phyloP scores from a whole-genome alignment of 1,140 invertebrate genomes.

The Centruroides vittatus region DNA sequence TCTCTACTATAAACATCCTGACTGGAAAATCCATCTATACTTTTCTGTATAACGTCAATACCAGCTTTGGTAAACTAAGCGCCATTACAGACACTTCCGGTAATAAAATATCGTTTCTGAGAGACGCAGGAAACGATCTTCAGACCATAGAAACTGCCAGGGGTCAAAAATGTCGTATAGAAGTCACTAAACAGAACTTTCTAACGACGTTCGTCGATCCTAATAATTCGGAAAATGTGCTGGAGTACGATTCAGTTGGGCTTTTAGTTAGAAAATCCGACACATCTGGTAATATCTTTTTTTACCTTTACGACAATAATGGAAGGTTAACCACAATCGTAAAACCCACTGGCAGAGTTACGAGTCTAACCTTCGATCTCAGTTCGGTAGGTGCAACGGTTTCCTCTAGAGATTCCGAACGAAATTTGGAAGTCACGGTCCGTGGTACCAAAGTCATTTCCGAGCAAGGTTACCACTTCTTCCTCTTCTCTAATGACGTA shows the following conservation, averaged over 20 bases:
- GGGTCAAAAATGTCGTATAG: constrained; percentile 76
- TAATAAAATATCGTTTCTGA: constrained; percentile 68
- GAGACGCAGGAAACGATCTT: constrained; percentile 78
- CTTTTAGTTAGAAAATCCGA: constrained; percentile 54
- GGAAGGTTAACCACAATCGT: constrained; percentile 76
- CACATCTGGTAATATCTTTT: constrained; percentile 75
- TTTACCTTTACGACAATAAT: constrained; percentile 91
- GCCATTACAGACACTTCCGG: constrained; percentile 84
- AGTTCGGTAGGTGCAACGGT: constrained; percentile 77
- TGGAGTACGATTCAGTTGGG: constrained; percentile 83
- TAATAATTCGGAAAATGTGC: constrained; percentile 80
- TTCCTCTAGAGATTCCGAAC: constrained; percentile 37
- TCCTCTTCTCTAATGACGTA: too few relatives aligned
- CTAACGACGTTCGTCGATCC: constrained; percentile 77
- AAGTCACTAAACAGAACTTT: constrained; percentile 51
- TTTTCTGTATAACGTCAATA: constrained; percentile 92
- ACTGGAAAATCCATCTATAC: constrained; percentile 81
- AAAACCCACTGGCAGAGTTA: constrained; percentile 79
- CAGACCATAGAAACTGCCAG: constrained; percentile 90
- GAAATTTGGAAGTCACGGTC: constrained; percentile 38
- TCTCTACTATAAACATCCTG: constrained; percentile 78
- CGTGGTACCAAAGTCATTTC: constrained; percentile 58
- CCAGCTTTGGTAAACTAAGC: constrained; percentile 84
- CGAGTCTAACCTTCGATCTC: constrained; percentile 71
- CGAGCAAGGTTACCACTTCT: constrained; percentile 14